These are phyloP conservation scores for Chelonus formosanus DNA, from an alignment of 2,888 invertebrate species.

Conservation along the genomic window DNA sequence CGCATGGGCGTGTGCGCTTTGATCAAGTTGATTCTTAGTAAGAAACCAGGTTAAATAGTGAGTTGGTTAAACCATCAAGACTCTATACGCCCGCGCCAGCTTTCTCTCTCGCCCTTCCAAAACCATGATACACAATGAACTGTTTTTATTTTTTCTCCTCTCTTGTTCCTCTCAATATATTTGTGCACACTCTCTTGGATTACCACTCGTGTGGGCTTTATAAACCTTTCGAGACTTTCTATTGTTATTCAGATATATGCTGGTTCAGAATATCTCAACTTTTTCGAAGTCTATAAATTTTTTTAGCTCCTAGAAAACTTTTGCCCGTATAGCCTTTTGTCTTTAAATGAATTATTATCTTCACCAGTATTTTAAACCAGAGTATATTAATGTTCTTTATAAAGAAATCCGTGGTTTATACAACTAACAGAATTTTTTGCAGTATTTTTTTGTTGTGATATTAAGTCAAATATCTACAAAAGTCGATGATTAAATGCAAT, in stretches of 20 bases:
- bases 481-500: too few relatives aligned
- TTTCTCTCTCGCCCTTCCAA: conserved; percentile 33
- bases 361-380: too few relatives aligned
- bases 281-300: too few relatives aligned
- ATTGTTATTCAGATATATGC: conserved; percentile 23
- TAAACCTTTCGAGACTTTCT: conserved; percentile 25
- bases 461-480: too few relatives aligned
- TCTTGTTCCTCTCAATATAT: conserved; percentile 10
- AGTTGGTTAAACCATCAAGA: conserved; percentile 17
- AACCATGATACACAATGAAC: conserved; percentile 25
- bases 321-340: too few relatives aligned
- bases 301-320: too few relatives aligned
- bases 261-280: too few relatives aligned
- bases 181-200: conserved; percentile 8
- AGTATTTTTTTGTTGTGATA: too few relatives aligned
- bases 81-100: conserved; percentile 31
- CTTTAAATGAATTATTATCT: too few relatives aligned
- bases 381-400: too few relatives aligned
- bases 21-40: conserved; percentile 6
- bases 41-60: conserved; percentile 14
- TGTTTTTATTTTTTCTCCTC: conserved; percentile 14
- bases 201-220: conserved; percentile 25
- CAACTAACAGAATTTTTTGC: too few relatives aligned
- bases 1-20: conserved; percentile 11
- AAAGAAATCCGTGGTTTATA: too few relatives aligned